Evolutionary conservation across 2,797 vertebrate genomes (phyloP).

Genomic region (Valencia hispanica): DNA sequence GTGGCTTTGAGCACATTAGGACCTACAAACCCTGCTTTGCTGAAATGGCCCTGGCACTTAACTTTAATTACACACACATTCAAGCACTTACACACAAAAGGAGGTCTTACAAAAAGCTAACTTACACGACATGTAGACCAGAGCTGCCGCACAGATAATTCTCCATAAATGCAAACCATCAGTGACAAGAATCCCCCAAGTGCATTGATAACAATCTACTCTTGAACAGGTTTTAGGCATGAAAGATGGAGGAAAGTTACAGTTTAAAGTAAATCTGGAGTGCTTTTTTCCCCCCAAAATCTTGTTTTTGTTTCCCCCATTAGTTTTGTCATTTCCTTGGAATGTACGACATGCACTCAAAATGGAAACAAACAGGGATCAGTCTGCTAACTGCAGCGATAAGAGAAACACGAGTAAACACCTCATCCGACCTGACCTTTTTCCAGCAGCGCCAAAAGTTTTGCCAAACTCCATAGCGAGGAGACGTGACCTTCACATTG

Average conservation of each 20-base stretch:
- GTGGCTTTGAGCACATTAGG: constrained; percentile 69
- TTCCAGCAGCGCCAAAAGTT: constrained; percentile 43
- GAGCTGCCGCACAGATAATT: constrained; percentile 38
- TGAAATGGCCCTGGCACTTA: constrained; percentile 72
- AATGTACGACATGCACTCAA: constrained; percentile 41
- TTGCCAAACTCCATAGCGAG: constrained; percentile 40
- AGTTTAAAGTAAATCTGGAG: constrained; percentile 13
- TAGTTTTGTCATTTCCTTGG: constrained; percentile 36
- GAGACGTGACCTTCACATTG: constrained; percentile 43
- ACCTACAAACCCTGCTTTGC: constrained; percentile 58
- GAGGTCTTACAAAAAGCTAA: constrained; percentile 63
- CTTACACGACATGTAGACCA: constrained; percentile 45
- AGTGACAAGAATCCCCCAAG: constrained; percentile 29
- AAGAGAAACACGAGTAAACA: constrained; percentile 57
- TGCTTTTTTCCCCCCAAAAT: constrained; percentile 16
- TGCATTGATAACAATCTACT: constrained; percentile 22
- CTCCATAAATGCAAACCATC: constrained; percentile 35
- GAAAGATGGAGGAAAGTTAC: not conserved
- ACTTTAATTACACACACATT: constrained; percentile 76
- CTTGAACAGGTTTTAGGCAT: not conserved
- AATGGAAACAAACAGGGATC: constrained; percentile 56
- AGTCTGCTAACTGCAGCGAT: constrained; percentile 46
- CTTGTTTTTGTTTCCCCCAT: constrained; percentile 20
- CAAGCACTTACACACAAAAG: constrained; percentile 67
- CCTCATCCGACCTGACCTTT: constrained; percentile 29